A percentile compares a stretch with the other conserved stretches of the same genome.
Conservation (phyloP, 2,113 vertebrate species). For the Tauraco erythrolophus region DNA sequence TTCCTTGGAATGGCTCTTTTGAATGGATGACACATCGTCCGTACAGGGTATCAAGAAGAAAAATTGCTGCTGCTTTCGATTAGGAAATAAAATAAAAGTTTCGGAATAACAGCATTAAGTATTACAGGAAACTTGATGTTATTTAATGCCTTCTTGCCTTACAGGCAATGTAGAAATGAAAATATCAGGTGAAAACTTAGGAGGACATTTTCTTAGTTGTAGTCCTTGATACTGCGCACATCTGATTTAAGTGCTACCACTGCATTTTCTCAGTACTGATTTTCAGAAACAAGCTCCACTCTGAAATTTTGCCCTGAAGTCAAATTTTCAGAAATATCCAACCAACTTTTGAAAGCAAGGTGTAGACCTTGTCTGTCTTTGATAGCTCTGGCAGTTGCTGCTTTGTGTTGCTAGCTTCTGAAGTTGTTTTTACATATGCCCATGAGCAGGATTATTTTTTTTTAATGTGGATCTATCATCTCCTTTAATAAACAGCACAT, state of each 20-base stretch:
- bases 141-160: neutral
- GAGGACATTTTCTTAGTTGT: neutral
- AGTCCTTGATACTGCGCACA: neutral
- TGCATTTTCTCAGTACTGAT: neutral
- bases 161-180: neutral
- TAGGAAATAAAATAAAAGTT: neutral
- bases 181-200: neutral
- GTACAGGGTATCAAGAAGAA: neutral
- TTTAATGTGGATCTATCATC: neutral
- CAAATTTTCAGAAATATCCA: neutral
- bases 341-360: neutral
- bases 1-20: neutral
- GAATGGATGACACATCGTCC: neutral
- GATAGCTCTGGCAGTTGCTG: neutral
- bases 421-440: neutral
- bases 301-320: slow-evolving; percentile 3
- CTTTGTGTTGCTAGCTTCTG: neutral
- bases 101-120: neutral
- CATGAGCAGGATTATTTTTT: neutral
- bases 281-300: neutral
- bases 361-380: neutral
- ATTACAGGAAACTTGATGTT: neutral
- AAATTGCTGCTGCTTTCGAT: neutral
- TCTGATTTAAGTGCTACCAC: neutral
- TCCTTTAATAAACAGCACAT: neutral